Evolutionary conservation across 2,888 invertebrate genomes (phyloP), one percentile per base, ranked within the genome.

Genomic region (Patella pellucida): DNA sequence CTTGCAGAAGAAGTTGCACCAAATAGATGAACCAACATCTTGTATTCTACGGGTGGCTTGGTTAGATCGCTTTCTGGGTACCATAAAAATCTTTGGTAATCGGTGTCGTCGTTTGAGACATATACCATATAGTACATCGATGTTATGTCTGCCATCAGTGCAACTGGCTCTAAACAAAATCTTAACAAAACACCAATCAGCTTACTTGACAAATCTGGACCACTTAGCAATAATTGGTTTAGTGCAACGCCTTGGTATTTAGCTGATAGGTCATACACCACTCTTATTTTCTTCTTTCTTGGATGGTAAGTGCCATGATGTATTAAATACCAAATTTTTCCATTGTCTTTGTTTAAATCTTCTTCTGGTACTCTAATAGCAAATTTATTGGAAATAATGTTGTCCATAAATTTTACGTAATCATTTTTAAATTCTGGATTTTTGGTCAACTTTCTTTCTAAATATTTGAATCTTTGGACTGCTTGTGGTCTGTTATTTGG

Each of bases 171-270:
- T 62, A 80, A 69, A 52, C 83, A 27, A 71, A 83, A 83, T 27
- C 80, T 68, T 3, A 77, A 52, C n/a, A 83, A 69, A 14, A 79
- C 80, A 14, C 78, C 82, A 16, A 82, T 15, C 19, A 83, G 72
- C n/a, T 69, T 81, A 62, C 81, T 83, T 16, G 75, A 79, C 11
- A 83, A 73, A 71, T 84, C 82, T 12, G 84, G 82, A 1, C 83
- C 83, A 50, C 75, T 77, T 11, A 81, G n/a, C 14, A 83, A 68
- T 27, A 75, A 52, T 11, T 76, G 68, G 56, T 82, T 83, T 19
- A 83, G 68, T 11, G 80, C 80, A 2, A 75, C 54, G 2, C 79
- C 81, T 41, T 79, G 41, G 51, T 69, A 80, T 52, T 77, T 76
- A 3, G 79, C 79, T 2, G 80, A 76, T 54, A 73, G 74, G 56